Evolutionary conservation across 2,888 invertebrate species (phyloP).

Genomic region (Drosophila barbarae): DNA sequence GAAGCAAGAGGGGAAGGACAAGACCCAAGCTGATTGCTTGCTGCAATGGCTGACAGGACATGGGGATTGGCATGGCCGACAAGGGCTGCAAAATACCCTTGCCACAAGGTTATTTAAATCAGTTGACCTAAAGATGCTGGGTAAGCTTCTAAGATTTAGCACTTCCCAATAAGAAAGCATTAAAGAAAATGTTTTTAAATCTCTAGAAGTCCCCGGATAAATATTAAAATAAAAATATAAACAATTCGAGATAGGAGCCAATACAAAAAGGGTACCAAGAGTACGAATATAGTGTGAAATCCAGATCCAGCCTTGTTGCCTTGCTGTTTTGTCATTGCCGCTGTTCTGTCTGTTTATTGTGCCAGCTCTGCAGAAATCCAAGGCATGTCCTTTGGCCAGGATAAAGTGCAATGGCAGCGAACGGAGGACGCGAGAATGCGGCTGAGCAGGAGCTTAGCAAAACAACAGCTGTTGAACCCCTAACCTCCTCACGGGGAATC

Average conservation of each 20-base stretch:
- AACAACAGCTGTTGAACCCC: conserved; percentile 56
- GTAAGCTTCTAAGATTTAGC: neutral
- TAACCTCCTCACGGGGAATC: neutral
- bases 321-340: conserved; percentile 52
- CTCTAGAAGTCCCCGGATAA: accelerated
- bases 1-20: conserved; percentile 28
- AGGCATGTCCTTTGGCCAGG: conserved; percentile 59
- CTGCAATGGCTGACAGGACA: conserved; percentile 63
- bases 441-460: conserved; percentile 49
- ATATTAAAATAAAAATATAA: neutral
- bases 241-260: neutral
- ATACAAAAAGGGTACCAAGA: neutral
- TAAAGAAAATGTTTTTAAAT: no score
- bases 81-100: conserved; percentile 30
- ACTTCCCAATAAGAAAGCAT: no score
- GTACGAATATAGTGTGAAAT: neutral
- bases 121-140: no score
- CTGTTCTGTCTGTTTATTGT: conserved; percentile 60
- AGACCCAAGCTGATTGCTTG: conserved; percentile 72
- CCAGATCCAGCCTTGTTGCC: conserved; percentile 23
- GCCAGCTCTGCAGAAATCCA: conserved; percentile 60
- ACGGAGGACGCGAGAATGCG: conserved; percentile 18
- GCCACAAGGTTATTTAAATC: conserved; percentile 18
- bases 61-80: conserved; percentile 18
- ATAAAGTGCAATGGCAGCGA: conserved; percentile 46